Percentiles rank a stretch among this genome's conserved stretches.
Conservation (phyloP, 1,140 invertebrate species). For the Danaus melanippus region DNA sequence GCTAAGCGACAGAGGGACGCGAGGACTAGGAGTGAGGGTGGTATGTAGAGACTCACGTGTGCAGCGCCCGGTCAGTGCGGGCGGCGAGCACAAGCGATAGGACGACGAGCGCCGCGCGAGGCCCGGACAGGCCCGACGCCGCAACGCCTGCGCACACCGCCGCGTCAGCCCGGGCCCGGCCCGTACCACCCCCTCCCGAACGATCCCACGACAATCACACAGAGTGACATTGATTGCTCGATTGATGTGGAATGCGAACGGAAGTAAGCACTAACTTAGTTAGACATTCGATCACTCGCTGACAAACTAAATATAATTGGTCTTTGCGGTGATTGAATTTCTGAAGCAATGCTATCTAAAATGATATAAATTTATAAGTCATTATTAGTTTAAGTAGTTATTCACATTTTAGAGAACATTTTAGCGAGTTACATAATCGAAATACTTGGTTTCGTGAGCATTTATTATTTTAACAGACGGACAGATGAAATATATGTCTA, state of each 20-base stretch:
- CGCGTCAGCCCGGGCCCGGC: constrained; percentile 77
- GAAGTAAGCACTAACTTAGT: constrained; percentile 7
- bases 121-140: constrained; percentile 42
- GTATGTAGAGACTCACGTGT: constrained; percentile 59
- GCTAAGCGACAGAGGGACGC: constrained; percentile 20
- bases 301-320: background rate
- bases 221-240: background rate
- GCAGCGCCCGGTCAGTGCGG: constrained; percentile 65
- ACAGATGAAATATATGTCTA: background rate
- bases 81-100: constrained; percentile 62
- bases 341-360: background rate
- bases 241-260: constrained; percentile 7
- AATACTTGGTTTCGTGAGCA: constrained; percentile 15
- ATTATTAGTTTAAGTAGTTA: too few relatives aligned
- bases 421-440: constrained; percentile 10
- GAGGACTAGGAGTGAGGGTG: constrained; percentile 22
- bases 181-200: constrained; percentile 19
- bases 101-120: constrained; percentile 46
- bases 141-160: constrained; percentile 64
- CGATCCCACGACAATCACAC: constrained; percentile 7
- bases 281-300: constrained; percentile 12
- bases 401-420: constrained; percentile 10
- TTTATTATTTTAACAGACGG: background rate
- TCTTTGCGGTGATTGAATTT: constrained; percentile 13
- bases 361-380: too few relatives aligned